Percentiles rank a stretch among this genome's conserved stretches.
These are phyloP conservation scores for Lycodopsis pacificus DNA, from an alignment of 2,797 vertebrate genomes.

Conservation along the genomic window DNA sequence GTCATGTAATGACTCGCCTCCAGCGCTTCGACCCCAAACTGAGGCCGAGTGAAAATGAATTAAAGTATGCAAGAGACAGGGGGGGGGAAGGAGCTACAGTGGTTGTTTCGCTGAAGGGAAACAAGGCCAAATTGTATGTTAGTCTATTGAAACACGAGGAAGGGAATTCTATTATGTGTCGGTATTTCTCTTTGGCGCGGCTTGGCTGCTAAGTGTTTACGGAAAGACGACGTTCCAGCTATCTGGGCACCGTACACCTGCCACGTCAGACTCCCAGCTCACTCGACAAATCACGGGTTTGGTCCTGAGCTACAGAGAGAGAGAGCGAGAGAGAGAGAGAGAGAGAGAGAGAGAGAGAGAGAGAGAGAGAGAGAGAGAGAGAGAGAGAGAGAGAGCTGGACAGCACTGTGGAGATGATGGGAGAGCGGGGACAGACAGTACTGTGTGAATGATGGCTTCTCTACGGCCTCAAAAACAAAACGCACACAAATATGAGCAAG, in stretches of 20 bases:
- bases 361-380: constrained; percentile 1
- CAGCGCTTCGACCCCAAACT: constrained; percentile 23
- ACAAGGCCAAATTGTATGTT: neutral
- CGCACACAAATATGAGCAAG: constrained; percentile 49
- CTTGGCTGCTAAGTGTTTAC: neutral
- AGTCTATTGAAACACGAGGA: neutral
- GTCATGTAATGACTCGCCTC: constrained; percentile 38
- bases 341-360: constrained; percentile 14
- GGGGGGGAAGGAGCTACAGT: neutral
- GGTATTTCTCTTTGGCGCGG: constrained; percentile 6
- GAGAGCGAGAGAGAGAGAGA: neutral
- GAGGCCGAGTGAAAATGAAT: constrained; percentile 16
- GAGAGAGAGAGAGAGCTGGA: constrained; percentile 13
- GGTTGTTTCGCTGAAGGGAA: constrained; percentile 18
- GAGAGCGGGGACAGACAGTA: constrained; percentile 44
- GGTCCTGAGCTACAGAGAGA: constrained; percentile 67
- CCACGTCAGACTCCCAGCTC: constrained; percentile 30
- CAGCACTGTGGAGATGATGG: constrained; percentile 38
- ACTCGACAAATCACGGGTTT: constrained; percentile 57
- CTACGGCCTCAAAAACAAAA: constrained; percentile 50
- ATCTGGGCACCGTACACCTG: constrained; percentile 22
- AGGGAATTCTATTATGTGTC: constrained; percentile 21
- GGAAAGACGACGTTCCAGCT: constrained; percentile 26
- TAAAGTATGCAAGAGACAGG: neutral
- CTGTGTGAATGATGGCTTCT: constrained; percentile 67